Base-by-base conservation (phyloP, 2,888 invertebrate species). In the Lissocephala sabroskyi region DNA sequence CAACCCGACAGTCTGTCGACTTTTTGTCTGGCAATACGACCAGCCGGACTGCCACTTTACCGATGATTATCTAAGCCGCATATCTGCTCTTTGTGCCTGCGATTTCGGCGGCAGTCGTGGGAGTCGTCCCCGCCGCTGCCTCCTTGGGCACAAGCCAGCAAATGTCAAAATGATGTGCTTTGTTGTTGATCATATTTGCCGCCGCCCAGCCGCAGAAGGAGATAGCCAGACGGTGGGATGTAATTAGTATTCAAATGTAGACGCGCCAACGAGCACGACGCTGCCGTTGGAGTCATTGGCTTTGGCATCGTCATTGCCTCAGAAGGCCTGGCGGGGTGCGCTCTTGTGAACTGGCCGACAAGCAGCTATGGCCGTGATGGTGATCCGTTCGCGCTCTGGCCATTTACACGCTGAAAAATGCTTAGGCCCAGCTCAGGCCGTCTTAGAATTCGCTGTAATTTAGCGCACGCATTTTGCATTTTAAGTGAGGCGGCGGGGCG, bases 381-480 rank as follows among this genome's bases (percentile, higher is more conserved):
- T n/a, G n/a, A n/a, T n/a, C n/a, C n/a, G n/a, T 23, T 3, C 23
- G 23, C 23, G 7, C 63, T 51, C 41, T 59, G 51, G 39, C 45
- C 17, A 41, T 43, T 65, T 73, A 59, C 51, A 73, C 70, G 74
- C 52, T 73, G 51, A 68, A 73, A 71, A 66, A 74, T 77, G 64
- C 54, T 75, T 70, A 58, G 77, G 63, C 70, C 23, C 11, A 11
- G 30, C 26, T 36, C 13, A 35, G 18, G 29, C 28, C 18, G 16
- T 3, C 39, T 66, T 61, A 54, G 57, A 64, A 67, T 80, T 80
- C 81, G 66, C 67, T 50, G 77, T 82, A 82, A 82, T 80, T 80
- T 78, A 80, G 71, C 70, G 81, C 71, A 80, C 80, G 80, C 80
- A 81, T 82, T 82, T 81, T 78, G 80, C 80, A 80, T 80, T 80